These are phyloP conservation scores for Caenorhabditis sp. DNA, from an alignment of 2,888 invertebrate species.

Conservation along the genomic window DNA sequence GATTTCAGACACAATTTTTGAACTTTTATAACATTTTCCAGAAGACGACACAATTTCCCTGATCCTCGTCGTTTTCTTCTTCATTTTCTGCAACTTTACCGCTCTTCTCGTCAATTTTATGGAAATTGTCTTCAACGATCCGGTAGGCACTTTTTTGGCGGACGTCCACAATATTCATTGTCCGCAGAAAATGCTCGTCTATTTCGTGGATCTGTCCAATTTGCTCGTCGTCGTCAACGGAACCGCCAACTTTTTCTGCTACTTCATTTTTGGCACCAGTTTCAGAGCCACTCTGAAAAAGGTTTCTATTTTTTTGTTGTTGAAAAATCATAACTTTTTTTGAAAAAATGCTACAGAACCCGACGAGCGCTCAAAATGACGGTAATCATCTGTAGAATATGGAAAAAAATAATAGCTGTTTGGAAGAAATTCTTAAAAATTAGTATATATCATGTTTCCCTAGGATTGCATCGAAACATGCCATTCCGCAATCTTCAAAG, in stretches of 20 bases:
- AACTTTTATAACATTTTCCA: constrained; percentile 27
- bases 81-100: constrained; percentile 78
- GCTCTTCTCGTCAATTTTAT: constrained; percentile 78
- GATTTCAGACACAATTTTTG: too few relatives aligned
- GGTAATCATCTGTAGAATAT: too few relatives aligned
- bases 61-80: constrained; percentile 78
- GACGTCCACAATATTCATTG: background rate
- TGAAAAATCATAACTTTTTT: background rate
- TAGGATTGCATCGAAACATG: too few relatives aligned
- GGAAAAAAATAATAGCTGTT: too few relatives aligned
- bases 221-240: constrained; percentile 77
- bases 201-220: constrained; percentile 77
- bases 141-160: constrained; percentile 59
- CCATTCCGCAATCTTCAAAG: too few relatives aligned
- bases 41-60: constrained; percentile 76
- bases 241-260: constrained; percentile 78
- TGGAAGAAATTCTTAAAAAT: background rate
- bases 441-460: too few relatives aligned
- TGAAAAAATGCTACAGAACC: background rate
- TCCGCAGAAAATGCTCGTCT: constrained; percentile 72
- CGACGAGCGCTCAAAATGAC: background rate
- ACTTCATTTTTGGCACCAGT: constrained; percentile 74
- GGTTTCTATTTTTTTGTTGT: constrained; percentile 35
- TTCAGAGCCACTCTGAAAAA: constrained; percentile 71
- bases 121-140: constrained; percentile 75